Conservation (phyloP, 2,888 invertebrate species). For the Calliphora vomitoria region DNA sequence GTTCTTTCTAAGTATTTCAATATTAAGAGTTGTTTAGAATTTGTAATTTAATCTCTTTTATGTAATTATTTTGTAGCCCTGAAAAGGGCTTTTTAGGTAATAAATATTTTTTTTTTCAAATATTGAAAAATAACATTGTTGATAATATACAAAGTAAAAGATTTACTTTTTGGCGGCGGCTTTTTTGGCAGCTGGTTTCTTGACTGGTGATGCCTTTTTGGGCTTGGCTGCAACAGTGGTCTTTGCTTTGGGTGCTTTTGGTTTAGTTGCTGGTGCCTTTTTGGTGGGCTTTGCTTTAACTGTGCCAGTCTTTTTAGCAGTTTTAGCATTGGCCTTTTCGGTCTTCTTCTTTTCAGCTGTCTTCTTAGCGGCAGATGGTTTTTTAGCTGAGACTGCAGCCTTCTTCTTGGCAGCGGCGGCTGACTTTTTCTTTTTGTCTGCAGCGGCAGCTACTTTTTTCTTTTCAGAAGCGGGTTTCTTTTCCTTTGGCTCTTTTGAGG, state of each 20-base stretch:
- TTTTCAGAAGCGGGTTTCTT: constrained; percentile 10
- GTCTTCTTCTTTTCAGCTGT: neutral
- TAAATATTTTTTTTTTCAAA: neutral
- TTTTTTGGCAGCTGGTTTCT: neutral
- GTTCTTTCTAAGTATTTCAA: neutral
- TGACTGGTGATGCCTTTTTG: neutral
- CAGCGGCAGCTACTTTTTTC: neutral
- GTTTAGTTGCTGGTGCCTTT: constrained; percentile 7
- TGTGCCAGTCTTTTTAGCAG: neutral
- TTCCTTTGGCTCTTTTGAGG: constrained; percentile 14
- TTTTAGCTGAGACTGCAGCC: neutral
- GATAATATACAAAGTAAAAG: too few species aligned
- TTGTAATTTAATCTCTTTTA: neutral
- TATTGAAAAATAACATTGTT: neutral
- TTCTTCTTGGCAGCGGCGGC: neutral
- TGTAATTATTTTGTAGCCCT: neutral
- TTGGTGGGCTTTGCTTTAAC: neutral
- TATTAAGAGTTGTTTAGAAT: neutral
- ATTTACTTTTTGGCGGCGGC: neutral
- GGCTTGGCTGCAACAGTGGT: neutral
- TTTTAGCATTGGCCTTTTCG: neutral
- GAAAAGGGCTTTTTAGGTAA: neutral
- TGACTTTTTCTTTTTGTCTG: neutral
- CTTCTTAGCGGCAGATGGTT: constrained; percentile 13
- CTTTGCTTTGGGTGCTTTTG: constrained; percentile 10